phyloP scores from a whole-genome alignment of 2,797 vertebrate genomes.

The Neomorphus geoffroyi region DNA sequence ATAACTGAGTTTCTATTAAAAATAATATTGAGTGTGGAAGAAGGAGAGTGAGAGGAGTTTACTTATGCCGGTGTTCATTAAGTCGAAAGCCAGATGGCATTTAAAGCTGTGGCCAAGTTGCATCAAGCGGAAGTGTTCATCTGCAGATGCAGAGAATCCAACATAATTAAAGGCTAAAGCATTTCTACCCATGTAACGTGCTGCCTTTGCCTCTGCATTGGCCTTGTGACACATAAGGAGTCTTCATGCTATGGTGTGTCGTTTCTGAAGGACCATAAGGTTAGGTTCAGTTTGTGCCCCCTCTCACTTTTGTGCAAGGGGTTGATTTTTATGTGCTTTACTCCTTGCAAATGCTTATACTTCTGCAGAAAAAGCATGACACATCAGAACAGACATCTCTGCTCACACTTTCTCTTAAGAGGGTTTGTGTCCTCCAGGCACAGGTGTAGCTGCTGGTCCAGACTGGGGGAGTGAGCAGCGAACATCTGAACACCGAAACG shows the following conservation, averaged over 20 bases:
- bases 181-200: not conserved
- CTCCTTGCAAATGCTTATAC: not conserved
- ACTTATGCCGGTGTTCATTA: not conserved
- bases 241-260: rapidly evolving
- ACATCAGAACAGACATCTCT: not conserved
- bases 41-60: not conserved
- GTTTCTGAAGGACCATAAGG: rapidly evolving
- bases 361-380: not conserved
- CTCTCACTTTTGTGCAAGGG: not conserved
- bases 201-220: not conserved
- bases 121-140: not conserved
- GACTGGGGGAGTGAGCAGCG: not conserved
- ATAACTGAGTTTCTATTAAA: not conserved
- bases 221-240: not conserved
- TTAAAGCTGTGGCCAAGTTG: not conserved
- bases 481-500: not conserved
- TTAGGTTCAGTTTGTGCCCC: not conserved
- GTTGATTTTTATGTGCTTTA: not conserved
- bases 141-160: not conserved
- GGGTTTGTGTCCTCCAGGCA: not conserved
- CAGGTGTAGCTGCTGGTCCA: not conserved
- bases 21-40: not conserved
- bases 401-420: not conserved
- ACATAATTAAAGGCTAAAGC: not conserved
- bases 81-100: not conserved